phyloP scores from a whole-genome alignment of 2,113 vertebrate genomes.

The Pteruthius melanotis region DNA sequence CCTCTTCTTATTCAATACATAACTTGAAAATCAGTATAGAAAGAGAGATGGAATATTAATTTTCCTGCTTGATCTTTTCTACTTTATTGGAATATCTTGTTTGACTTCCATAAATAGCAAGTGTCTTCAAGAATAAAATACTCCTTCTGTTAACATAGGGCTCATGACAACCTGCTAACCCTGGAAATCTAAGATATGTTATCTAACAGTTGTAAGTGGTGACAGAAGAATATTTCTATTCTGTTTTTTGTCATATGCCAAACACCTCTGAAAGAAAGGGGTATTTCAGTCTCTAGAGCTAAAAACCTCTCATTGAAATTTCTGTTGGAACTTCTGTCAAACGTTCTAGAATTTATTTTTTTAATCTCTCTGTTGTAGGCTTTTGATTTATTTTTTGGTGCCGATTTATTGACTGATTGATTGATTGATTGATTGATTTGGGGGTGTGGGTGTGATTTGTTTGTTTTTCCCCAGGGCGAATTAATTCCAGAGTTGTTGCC shows the following conservation, averaged over 20 bases:
- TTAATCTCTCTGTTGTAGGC: not conserved
- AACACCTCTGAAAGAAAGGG: not conserved
- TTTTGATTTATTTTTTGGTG: not conserved
- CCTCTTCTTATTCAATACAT: not conserved
- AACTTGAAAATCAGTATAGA: not conserved
- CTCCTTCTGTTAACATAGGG: conserved; percentile 33
- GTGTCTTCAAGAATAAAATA: conserved; percentile 19
- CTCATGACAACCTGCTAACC: conserved; percentile 34
- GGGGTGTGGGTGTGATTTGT: not conserved
- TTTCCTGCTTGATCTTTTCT: not conserved
- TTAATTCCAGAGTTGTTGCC: not conserved
- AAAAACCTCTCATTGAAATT: not conserved
- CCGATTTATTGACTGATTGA: fast-evolving
- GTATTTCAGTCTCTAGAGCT: not conserved
- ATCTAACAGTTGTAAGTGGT: not conserved
- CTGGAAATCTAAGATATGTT: not conserved
- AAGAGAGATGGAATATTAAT: not conserved
- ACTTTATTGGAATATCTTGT: not conserved
- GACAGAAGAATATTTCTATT: not conserved
- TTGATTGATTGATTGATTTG: not conserved
- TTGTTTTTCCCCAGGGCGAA: not conserved
- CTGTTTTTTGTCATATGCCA: not conserved
- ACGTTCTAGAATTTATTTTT: not conserved
- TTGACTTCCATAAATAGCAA: conserved; percentile 7
- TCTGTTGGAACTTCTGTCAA: not conserved